Evolutionary conservation across 2,888 invertebrate genomes (phyloP), one percentile per base, ranked within the genome.

Genomic region (Cheilosia vulpina): DNA sequence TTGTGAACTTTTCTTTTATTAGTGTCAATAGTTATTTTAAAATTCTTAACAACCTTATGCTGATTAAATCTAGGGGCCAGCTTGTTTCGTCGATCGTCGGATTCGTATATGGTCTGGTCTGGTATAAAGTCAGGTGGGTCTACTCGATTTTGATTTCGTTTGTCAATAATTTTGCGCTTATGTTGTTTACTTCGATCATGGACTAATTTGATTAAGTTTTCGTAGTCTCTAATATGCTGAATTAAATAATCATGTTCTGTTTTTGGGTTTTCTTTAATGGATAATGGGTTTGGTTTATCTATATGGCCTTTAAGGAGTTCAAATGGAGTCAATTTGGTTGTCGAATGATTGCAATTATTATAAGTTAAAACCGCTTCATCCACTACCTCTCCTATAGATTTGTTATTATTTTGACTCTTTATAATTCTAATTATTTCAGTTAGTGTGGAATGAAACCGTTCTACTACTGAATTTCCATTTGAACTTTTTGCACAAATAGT

Each of bases 321-420:
- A 24, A 52, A 52, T 52, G 24, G 13, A 13, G 15, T 24, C 15
- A 24, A 24, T 27, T 13, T 52, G 21, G 52, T 52, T 27, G 27
- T 52, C 11, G 21, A 52, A 52, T 52, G 52, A 24, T 27, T 52
- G 52, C 52, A 52, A 15, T 52, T 52, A 15, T 52, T 52, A 15
- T 52, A 52, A 15, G 52, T 27, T 52, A 52, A 24, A 52, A 52
- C 52, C 13, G 52, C 27, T 24, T 52, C 52, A 24, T 52, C 52
- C 21, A 52, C 52, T 17, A 52, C 24, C 15, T 21, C 52, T 19
- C 52, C 52, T 21, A 52, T 52, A 9, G 52, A 24, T 52, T 27
- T 52, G 52, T 15, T 52, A 52, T 24, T 52, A 24, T 27, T 27
- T 52, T 52, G 52, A 24, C 21, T 13, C 13, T 52, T 52, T 52